phyloP scores from a whole-genome alignment of 2,113 vertebrate genomes.

The Proterorhinus semilunaris region DNA sequence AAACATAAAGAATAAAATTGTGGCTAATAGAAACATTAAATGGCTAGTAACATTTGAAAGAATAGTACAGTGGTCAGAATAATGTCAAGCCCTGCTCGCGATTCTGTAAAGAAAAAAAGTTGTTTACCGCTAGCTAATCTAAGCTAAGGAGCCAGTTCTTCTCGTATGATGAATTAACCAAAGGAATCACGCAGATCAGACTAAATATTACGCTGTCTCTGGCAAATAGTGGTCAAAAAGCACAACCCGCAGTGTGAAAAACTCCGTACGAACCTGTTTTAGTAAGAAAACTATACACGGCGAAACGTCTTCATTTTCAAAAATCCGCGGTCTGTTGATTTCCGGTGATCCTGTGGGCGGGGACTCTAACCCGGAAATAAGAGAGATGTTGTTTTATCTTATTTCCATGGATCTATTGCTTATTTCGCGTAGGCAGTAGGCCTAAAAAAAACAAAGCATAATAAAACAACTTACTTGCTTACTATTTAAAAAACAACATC shows the following conservation, averaged over 20 bases:
- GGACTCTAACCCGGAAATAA: conserved; percentile 33
- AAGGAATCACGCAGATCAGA: neutral
- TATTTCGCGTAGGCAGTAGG: too few species aligned
- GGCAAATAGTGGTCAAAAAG: neutral
- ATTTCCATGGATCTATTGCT: too few species aligned
- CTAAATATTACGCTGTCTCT: neutral
- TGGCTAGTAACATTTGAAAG: too few species aligned
- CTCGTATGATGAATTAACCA: rapidly evolving
- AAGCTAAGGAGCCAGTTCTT: neutral
- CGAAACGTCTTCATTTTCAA: conserved; percentile 47
- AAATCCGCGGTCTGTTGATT: conserved; percentile 48
- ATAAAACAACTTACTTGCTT: too few species aligned
- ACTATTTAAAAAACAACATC: too few species aligned
- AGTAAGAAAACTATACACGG: neutral
- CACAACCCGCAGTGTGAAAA: conserved; percentile 29
- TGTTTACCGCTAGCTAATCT: neutral
- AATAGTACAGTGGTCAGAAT: too few species aligned
- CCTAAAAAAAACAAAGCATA: too few species aligned
- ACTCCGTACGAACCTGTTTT: rapidly evolving
- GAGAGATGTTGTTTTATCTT: too few species aligned
- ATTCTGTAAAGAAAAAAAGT: neutral
- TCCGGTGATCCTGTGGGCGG: neutral
- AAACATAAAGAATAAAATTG: too few species aligned
- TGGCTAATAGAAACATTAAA: too few species aligned
- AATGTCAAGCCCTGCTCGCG: too few species aligned